Base-by-base conservation (phyloP, 1,140 invertebrate genomes). In the Pogonognathellus flavescens region DNA sequence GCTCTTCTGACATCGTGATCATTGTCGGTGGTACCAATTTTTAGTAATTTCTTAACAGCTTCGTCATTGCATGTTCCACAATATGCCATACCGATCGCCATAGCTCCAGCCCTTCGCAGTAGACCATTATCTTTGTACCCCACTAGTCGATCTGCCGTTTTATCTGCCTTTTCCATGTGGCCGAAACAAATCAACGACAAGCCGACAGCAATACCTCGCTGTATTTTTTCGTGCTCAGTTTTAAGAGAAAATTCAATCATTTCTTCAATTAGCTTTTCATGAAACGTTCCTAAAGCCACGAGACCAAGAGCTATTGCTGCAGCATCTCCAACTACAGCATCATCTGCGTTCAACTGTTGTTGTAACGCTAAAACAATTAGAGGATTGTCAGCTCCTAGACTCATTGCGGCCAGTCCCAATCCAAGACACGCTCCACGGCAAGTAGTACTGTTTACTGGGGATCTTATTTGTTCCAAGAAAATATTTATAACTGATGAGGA, bases 231-330 rank as follows among this genome's bases (percentile, higher is more conserved):
- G 90, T 99, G 98, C 89, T 99, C 97, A 10, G 97, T 99, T 90
- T 98, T 97, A 90, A 95, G 94, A 9, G 95, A 94, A 89, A 95
- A 95, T 84, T 94, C 93, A 50, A 99, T 95, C 97, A 99, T 99
- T 90, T 99, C 97, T 91, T 97, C 94, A 86, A 99, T 96, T 11
- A 96, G 96, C 84, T 94, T 93, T 0, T 94, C 93, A 89, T 96
- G 94, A 90, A 97, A 96, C 0, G 97, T 98, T 3, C 98, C 98
- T 85, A 99, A 91, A 97, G 99, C 99, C 0, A 99, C 97, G 93
- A 99, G 95, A 60, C 99, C 98, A 97, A 99, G 99, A 5, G 97
- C 96, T 62, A 99, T 95, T 85, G 97, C 98, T 85, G 98, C 98
- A 20, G 98, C 98, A 92, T 99, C 99, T 25, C 97, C 98, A 59